phyloP scores from a whole-genome alignment of 2,797 vertebrate species.

The Picus viridis region DNA sequence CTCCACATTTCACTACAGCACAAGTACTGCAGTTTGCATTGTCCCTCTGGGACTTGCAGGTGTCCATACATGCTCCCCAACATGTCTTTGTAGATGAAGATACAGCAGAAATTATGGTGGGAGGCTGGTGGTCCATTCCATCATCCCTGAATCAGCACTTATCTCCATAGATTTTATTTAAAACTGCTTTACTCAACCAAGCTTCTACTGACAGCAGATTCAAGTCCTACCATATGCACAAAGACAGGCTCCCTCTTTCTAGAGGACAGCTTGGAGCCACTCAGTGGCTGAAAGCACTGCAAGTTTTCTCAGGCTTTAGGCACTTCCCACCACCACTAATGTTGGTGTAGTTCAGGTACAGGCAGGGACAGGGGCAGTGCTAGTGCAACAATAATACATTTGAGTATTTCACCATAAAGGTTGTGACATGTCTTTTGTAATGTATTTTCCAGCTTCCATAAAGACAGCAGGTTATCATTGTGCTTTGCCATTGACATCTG shows the following conservation, averaged over 20 bases:
- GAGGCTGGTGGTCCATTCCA: neutral
- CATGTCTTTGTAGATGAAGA: neutral
- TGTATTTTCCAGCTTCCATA: neutral
- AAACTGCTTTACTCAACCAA: neutral
- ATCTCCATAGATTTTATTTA: neutral
- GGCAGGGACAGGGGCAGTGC: neutral
- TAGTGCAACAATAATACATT: neutral
- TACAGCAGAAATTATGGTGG: neutral
- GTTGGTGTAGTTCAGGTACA: neutral
- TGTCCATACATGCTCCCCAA: neutral
- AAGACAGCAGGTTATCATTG: neutral
- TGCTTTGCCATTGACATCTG: neutral
- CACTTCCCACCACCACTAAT: fast-evolving
- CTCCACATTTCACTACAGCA: neutral
- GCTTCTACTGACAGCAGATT: neutral
- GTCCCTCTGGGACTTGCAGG: neutral
- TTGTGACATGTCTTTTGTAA: conserved; percentile 26
- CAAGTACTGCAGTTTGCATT: neutral
- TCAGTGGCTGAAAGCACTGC: neutral
- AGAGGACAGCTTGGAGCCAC: neutral
- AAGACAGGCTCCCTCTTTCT: neutral
- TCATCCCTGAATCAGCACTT: fast-evolving
- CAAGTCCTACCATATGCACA: neutral
- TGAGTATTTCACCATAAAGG: neutral
- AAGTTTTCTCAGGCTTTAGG: neutral